Percentiles rank a stretch among this genome's conserved stretches.
Evolutionary conservation across 2,888 invertebrate genomes (phyloP).

Genomic region (Pheosia gnoma): DNA sequence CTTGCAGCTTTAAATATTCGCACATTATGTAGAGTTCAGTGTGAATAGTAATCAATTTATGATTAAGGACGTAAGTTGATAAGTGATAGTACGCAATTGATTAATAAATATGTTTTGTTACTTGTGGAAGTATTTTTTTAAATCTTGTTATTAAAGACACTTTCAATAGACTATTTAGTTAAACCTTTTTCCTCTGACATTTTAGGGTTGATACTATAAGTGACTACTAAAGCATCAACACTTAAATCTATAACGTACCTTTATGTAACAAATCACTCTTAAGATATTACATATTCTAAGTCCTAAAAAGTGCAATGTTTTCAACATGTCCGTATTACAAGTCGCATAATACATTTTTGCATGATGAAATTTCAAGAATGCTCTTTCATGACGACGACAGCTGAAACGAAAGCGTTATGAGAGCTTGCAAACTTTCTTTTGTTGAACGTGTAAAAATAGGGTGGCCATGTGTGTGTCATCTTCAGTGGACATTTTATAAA

Average conservation of each 20-base stretch:
- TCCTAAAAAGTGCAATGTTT: constrained; percentile 3
- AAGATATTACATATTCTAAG: neutral
- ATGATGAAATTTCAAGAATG: constrained; percentile 47
- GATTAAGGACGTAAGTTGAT: too few relatives aligned
- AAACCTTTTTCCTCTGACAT: too few relatives aligned
- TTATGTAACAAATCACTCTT: neutral
- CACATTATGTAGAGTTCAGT: too few relatives aligned
- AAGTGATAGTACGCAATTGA: too few relatives aligned
- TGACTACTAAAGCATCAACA: too few relatives aligned
- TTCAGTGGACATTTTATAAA: neutral
- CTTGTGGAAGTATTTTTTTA: too few relatives aligned
- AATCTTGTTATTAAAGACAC: too few relatives aligned
- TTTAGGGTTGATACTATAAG: too few relatives aligned
- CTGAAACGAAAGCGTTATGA: constrained; percentile 47
- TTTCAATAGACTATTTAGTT: too few relatives aligned
- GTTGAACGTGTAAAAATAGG: constrained; percentile 36
- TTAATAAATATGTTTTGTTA: too few relatives aligned
- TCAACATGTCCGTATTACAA: constrained; percentile 4
- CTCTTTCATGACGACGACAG: constrained; percentile 41
- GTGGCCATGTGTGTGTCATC: constrained; percentile 22
- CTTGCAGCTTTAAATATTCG: neutral
- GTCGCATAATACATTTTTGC: constrained; percentile 36
- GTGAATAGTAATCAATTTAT: too few relatives aligned
- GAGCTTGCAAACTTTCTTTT: constrained; percentile 49
- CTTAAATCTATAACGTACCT: too few relatives aligned